Conservation (phyloP, 1,140 invertebrate genomes). For the Drosophila bifasciata region DNA sequence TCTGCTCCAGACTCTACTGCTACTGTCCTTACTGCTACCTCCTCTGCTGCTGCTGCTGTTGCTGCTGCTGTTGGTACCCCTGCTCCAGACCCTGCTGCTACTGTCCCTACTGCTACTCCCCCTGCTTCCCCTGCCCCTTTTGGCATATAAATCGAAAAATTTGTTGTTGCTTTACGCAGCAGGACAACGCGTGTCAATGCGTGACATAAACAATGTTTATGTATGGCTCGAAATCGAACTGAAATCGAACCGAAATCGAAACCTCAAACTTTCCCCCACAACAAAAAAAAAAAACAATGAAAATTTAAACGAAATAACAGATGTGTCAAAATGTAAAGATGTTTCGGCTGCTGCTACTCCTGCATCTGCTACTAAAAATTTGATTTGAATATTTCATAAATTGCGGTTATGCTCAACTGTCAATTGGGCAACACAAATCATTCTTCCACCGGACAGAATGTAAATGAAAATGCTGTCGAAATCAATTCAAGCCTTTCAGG, state of each 20-base stretch:
- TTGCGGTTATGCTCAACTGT: background rate
- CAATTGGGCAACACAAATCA: background rate
- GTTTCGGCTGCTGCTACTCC: too few relatives aligned
- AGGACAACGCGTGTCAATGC: slow-evolving; percentile 47
- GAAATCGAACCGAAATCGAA: background rate
- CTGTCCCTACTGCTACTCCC: slow-evolving; percentile 11
- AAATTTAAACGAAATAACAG: slow-evolving; percentile 25
- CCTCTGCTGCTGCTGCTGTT: too few relatives aligned
- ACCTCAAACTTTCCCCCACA: background rate
- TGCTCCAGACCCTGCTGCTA: background rate
- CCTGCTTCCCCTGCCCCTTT: background rate
- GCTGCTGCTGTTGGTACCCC: slow-evolving; percentile 6
- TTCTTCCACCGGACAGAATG: too few relatives aligned
- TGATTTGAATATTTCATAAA: slow-evolving; percentile 31
- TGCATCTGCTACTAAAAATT: background rate
- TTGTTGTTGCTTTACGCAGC: slow-evolving; percentile 34
- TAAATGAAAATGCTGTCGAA: background rate
- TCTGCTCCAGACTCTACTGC: slow-evolving; percentile 11
- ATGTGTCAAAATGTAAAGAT: slow-evolving; percentile 27
- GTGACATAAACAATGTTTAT: slow-evolving; percentile 65
- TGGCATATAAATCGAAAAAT: slow-evolving; percentile 74
- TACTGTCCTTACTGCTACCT: slow-evolving; percentile 5
- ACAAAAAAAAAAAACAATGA: slow-evolving; percentile 4
- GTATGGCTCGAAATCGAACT: slow-evolving; percentile 5
- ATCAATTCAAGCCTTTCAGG: slow-evolving; percentile 16